These are phyloP conservation scores for Arion vulgaris DNA, from an alignment of 1,140 invertebrate species.

Conservation along the genomic window DNA sequence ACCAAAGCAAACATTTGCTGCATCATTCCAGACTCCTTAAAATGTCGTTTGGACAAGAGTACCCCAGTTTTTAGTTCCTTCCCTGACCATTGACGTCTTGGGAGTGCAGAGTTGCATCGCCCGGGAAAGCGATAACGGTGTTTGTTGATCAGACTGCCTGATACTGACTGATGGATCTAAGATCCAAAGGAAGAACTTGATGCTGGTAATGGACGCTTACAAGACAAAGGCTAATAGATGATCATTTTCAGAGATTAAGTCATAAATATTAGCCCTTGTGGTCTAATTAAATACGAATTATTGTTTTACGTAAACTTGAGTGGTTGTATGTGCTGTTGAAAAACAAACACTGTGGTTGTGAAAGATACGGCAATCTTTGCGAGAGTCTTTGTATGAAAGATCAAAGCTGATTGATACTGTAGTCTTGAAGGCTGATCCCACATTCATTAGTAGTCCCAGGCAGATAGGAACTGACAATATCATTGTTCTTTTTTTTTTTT, in stretches of 20 bases:
- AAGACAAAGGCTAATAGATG: neutral
- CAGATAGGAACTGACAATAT: neutral
- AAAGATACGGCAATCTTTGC: neutral
- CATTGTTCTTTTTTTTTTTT: neutral
- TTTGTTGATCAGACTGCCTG: constrained; percentile 4
- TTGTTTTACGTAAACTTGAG: neutral
- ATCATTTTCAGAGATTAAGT: neutral
- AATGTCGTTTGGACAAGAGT: constrained; percentile 8
- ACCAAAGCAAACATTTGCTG: constrained; percentile 12
- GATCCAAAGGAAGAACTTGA: neutral
- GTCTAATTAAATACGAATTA: constrained; percentile 12
- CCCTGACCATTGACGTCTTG: neutral
- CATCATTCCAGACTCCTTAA: constrained; percentile 8
- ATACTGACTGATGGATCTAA: neutral
- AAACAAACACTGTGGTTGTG: neutral
- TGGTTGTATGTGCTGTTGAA: neutral
- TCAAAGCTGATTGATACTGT: constrained; percentile 6
- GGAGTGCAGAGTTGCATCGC: neutral
- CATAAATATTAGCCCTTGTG: constrained; percentile 3
- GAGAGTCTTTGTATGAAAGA: neutral
- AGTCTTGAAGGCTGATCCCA: neutral
- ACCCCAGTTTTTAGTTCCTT: constrained; percentile 5
- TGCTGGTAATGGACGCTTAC: neutral
- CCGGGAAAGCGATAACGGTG: neutral
- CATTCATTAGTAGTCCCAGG: neutral